Evolutionary conservation across 2,888 invertebrate species (phyloP).

Genomic region (Watsonalla cultraria): DNA sequence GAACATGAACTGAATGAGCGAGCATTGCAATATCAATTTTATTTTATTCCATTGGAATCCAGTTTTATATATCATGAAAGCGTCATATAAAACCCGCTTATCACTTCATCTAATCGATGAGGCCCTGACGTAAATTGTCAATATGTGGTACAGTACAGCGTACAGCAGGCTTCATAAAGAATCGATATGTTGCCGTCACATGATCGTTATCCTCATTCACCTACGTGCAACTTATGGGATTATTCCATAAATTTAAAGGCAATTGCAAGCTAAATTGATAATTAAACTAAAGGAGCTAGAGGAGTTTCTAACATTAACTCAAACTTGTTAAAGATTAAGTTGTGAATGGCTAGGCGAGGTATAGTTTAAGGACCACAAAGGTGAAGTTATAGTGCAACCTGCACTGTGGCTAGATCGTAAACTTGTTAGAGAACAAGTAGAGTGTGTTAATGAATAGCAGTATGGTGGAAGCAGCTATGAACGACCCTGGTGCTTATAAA

Average conservation of each 20-base stretch:
- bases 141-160: conserved; percentile 9
- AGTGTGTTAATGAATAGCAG: conserved; percentile 37
- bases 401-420: conserved; percentile 39
- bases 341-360: conserved; percentile 37
- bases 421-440: conserved; percentile 37
- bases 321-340: conserved; percentile 44
- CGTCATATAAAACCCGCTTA: conserved; percentile 13
- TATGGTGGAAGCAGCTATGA: conserved; percentile 17
- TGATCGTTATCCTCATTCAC: not conserved
- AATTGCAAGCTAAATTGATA: conserved; percentile 1
- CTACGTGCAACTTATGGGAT: too few relatives aligned
- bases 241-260: too few relatives aligned
- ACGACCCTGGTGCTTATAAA: not conserved
- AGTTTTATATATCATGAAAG: conserved; percentile 10
- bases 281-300: conserved; percentile 32
- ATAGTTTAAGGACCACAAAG: conserved; percentile 53
- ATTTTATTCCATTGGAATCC: conserved; percentile 9
- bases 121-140: conserved; percentile 18
- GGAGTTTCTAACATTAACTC: conserved; percentile 35
- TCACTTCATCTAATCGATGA: conserved; percentile 26
- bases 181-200: conserved; percentile 3
- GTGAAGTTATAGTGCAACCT: conserved; percentile 49
- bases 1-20: conserved; percentile 8
- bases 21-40: conserved; percentile 12
- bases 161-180: conserved; percentile 11